Base-by-base conservation (phyloP, 1,140 invertebrate species). In the Marisa cornuarietis region DNA sequence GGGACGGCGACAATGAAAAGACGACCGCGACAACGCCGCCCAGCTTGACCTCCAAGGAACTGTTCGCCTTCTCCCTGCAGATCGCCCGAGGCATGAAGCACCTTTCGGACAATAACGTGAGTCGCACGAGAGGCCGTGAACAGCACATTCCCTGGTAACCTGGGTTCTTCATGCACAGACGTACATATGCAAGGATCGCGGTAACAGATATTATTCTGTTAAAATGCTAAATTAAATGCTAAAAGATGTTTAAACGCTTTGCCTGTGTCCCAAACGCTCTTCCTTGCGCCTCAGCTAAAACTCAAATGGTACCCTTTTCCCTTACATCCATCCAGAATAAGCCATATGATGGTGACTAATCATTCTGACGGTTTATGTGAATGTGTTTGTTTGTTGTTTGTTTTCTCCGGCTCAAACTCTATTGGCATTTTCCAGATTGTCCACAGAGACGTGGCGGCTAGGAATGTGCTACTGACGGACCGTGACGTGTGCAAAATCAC, bases 381-480 rank as follows among this genome's bases (percentile, higher is more conserved):
- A 63, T 63, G 62, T 3, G n/a, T 20, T 18, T 63, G 62, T 20
- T 20, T n/a, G n/a, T n/a, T n/a, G n/a, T n/a, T n/a, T n/a, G n/a
- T n/a, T n/a, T n/a, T n/a, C n/a, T 20, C 18, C 18, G 62, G 18
- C 7, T 20, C 18, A n/a, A 18, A n/a, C n/a, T 20, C 18, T 7
- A 63, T 18, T 7, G n/a, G 62, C 18, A n/a, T 63, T n/a, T n/a
- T 68, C 14, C 77, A 97, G 94, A 98, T 97, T 86, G 86, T 98
- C 0, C 97, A 98, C 90, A 93, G 97, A 71, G 96, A 98, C 90
- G 92, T 98, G 79, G 96, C 96, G 0, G 95, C 95, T 0, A 92
- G 96, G 79, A 97, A 97, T 90, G 93, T 96, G 52, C 90, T 97
- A 1, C 89, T 97, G 0, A 94, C 94, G 0, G 91, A 93, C 52